These are phyloP conservation scores for Dinomys branickii DNA, from an alignment of 2,113 vertebrate species.

Conservation along the genomic window DNA sequence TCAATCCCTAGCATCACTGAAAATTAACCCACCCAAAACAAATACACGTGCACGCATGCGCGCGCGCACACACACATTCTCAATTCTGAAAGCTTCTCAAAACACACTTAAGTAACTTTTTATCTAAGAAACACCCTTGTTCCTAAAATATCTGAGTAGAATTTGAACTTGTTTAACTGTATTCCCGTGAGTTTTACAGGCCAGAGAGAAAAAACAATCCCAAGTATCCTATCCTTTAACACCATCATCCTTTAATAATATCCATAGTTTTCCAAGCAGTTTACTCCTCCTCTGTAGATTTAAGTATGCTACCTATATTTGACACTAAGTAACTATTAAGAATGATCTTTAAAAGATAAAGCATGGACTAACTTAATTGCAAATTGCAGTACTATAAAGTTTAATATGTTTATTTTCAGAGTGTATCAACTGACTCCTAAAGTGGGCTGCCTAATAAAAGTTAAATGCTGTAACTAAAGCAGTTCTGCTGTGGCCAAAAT, in stretches of 20 bases:
- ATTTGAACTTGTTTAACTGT: constrained; percentile 13
- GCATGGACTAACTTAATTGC: neutral
- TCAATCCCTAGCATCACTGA: neutral
- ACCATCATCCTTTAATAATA: neutral
- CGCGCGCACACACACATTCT: neutral
- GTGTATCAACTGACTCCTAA: constrained; percentile 68
- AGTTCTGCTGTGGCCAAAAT: constrained; percentile 51
- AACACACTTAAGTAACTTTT: neutral
- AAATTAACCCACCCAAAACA: neutral
- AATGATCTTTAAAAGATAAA: constrained; percentile 47
- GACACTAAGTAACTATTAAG: constrained; percentile 6
- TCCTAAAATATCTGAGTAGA: constrained; percentile 1
- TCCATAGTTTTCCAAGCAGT: neutral
- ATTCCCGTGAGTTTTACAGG: neutral
- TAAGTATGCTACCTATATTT: neutral
- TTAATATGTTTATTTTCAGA: constrained; percentile 59
- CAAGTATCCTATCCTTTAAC: neutral
- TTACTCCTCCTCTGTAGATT: neutral
- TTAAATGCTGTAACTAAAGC: constrained; percentile 61
- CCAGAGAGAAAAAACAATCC: neutral
- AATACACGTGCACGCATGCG: too few species aligned
- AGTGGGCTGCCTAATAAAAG: constrained; percentile 72
- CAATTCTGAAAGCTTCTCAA: constrained; percentile 4
- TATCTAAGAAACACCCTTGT: neutral
- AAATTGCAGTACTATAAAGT: neutral